These are phyloP conservation scores for Diuraphis noxia DNA, from an alignment of 1,140 invertebrate genomes.

Conservation along the genomic window DNA sequence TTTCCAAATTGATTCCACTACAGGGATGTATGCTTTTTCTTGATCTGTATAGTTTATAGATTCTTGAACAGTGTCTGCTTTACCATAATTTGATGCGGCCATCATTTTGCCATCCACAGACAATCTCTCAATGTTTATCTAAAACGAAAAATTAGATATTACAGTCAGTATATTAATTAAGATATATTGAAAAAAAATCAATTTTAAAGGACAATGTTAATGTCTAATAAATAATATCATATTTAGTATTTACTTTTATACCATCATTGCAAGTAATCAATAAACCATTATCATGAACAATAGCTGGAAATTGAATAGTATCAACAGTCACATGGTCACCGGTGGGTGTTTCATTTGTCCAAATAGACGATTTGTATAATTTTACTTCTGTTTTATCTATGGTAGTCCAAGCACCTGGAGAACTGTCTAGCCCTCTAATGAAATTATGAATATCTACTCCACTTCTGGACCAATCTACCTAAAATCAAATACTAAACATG, in stretches of 20 bases:
- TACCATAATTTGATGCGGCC: conserved; percentile 78
- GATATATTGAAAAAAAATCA: background rate
- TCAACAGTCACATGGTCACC: conserved; percentile 60
- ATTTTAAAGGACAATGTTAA: background rate
- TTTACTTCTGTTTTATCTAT: conserved; percentile 71
- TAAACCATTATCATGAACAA: conserved; percentile 77
- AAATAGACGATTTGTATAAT: conserved; percentile 79
- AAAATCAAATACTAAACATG: conserved; percentile 53
- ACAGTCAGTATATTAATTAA: conserved; percentile 1
- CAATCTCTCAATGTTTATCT: conserved; percentile 73
- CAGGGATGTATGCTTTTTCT: conserved; percentile 70
- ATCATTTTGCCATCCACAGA: conserved; percentile 82
- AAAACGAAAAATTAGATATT: conserved; percentile 53
- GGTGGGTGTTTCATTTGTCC: conserved; percentile 67
- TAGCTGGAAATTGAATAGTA: conserved; percentile 68
- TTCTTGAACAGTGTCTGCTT: conserved; percentile 64
- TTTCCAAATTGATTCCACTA: conserved; percentile 76
- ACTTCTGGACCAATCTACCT: conserved; percentile 76
- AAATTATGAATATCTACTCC: conserved; percentile 84
- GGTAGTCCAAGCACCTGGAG: conserved; percentile 83
- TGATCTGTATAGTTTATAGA: conserved; percentile 75
- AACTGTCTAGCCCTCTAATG: conserved; percentile 89
- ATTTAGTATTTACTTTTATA: conserved; percentile 55
- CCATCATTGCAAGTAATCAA: conserved; percentile 79
- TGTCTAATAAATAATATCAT: background rate